phyloP scores from a whole-genome alignment of 2,888 invertebrate species.

The Hanleya hanleyi region DNA sequence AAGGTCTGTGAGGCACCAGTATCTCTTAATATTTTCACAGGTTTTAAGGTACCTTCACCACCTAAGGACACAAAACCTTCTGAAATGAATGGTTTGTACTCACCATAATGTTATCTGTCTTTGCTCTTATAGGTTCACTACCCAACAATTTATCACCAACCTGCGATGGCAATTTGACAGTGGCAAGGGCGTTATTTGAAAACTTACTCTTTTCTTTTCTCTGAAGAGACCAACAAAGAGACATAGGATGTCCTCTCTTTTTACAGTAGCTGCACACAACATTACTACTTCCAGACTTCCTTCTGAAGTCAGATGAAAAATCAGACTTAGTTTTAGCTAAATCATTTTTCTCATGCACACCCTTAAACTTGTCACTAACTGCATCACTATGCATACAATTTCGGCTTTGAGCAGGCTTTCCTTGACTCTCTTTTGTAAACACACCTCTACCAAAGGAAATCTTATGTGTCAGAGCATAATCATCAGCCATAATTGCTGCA shows the following conservation, averaged over 20 bases:
- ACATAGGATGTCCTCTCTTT: too few species aligned
- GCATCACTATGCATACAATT: background rate
- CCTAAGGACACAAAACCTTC: conserved; percentile 32
- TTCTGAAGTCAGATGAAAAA: too few species aligned
- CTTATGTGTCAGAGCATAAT: conserved; percentile 24
- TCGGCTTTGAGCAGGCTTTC: background rate
- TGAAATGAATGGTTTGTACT: conserved; percentile 31
- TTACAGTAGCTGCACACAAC: too few species aligned
- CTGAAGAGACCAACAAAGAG: too few species aligned
- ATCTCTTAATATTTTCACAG: conserved; percentile 32
- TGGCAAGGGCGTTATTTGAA: too few species aligned
- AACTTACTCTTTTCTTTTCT: too few species aligned
- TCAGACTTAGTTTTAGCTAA: too few species aligned
- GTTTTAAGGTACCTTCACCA: background rate
- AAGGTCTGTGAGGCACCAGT: conserved; percentile 38
- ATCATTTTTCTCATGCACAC: too few species aligned
- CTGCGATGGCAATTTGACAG: background rate
- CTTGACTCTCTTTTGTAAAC: background rate
- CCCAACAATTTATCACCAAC: too few species aligned
- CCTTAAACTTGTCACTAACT: too few species aligned
- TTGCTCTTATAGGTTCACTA: background rate
- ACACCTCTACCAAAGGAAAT: background rate
- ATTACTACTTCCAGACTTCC: background rate
- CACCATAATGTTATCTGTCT: conserved; percentile 18
- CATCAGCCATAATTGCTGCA: conserved; percentile 24